Conservation (phyloP, 2,888 invertebrate species). For the Drosophila recens region DNA sequence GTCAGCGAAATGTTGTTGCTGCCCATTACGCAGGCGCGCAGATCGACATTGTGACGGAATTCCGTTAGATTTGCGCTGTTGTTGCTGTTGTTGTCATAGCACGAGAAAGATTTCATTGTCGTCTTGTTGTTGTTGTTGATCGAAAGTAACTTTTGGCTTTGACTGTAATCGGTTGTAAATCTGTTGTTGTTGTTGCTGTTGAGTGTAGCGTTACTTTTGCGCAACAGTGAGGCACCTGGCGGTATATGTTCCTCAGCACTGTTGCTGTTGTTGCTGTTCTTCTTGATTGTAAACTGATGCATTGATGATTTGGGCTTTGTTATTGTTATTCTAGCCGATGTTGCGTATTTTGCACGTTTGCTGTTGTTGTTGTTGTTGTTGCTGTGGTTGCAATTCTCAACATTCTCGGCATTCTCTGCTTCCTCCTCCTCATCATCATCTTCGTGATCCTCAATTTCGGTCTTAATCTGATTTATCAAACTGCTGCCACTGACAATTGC, state of each 20-base stretch:
- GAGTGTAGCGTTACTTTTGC: constrained; percentile 73
- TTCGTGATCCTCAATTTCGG: constrained; percentile 17
- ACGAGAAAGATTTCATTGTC: constrained; percentile 7
- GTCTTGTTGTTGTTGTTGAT: neutral
- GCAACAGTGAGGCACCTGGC: constrained; percentile 83
- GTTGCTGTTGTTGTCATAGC: constrained; percentile 63
- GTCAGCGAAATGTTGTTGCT: constrained; percentile 84
- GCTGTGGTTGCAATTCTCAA: neutral
- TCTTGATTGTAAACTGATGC: neutral
- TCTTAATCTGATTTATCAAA: constrained; percentile 24
- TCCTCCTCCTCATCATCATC: constrained; percentile 2
- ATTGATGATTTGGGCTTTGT: neutral
- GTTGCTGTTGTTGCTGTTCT: constrained; percentile 19
- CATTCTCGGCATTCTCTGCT: constrained; percentile 7
- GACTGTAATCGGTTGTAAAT: no score
- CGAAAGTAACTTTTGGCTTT: no score
- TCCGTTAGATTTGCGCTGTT: constrained; percentile 50
- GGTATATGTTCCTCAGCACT: constrained; percentile 79
- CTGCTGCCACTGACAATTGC: constrained; percentile 64
- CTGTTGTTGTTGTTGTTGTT: neutral
- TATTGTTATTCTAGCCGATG: neutral
- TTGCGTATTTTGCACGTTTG: neutral
- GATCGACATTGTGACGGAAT: constrained; percentile 83
- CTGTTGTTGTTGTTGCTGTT: neutral
- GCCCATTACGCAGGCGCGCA: constrained; percentile 84